A percentile compares a stretch with the other conserved stretches of the same genome.
Conservation (phyloP, 2,797 vertebrate genomes). For the Tinamus major region DNA sequence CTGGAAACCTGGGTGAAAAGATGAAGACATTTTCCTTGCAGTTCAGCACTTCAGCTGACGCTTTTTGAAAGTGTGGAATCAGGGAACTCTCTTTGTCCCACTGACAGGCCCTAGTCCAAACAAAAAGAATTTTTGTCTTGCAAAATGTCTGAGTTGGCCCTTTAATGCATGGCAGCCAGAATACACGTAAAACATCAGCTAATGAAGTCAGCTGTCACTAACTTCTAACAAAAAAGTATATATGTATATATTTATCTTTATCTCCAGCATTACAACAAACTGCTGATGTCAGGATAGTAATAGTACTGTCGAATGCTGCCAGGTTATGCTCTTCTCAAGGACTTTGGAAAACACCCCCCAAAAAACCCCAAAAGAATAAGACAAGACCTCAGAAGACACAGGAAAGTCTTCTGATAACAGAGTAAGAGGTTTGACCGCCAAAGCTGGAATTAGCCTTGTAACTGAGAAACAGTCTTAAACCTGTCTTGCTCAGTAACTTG, state of each 20-base stretch:
- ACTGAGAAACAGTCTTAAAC: constrained; percentile 6
- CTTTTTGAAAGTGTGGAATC: neutral
- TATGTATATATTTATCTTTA: neutral
- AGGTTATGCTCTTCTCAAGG: neutral
- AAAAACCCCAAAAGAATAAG: neutral
- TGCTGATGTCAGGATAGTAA: neutral
- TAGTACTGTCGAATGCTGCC: neutral
- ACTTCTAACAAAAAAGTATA: neutral
- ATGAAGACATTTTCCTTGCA: neutral
- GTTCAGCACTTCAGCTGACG: neutral
- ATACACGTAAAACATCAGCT: neutral
- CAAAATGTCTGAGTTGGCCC: neutral
- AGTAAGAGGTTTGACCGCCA: neutral
- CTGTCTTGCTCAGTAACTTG: neutral
- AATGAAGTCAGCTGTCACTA: neutral
- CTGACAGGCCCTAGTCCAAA: neutral
- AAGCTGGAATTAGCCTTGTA: neutral
- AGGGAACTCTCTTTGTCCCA: neutral
- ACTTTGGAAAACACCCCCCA: neutral
- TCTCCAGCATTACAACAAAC: neutral
- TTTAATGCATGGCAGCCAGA: neutral
- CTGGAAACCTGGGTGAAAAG: rapidly evolving
- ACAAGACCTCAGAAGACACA: neutral
- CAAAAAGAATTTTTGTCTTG: neutral
- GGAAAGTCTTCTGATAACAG: neutral